These are phyloP conservation scores for Oenanthe oenanthe DNA, from an alignment of 2,113 vertebrate genomes.

Conservation along the genomic window DNA sequence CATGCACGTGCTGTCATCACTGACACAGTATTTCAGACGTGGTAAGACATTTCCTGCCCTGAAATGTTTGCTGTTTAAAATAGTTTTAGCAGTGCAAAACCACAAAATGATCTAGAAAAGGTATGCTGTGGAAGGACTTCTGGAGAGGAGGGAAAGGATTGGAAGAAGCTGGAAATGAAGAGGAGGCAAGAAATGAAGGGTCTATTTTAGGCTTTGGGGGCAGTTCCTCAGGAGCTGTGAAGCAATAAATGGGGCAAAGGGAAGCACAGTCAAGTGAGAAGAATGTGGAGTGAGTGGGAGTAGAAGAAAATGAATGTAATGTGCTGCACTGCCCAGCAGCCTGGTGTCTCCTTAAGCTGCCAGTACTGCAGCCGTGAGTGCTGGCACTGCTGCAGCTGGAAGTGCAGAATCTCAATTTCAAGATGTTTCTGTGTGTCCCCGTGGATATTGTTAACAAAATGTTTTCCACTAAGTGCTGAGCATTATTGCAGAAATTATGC, in stretches of 20 bases:
- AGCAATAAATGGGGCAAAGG: conserved; percentile 65
- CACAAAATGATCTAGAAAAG: not conserved
- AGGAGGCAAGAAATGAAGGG: not conserved
- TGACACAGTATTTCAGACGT: not conserved
- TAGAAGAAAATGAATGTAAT: conserved; percentile 56
- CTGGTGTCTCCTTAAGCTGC: conserved; percentile 5
- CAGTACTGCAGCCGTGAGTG: not conserved
- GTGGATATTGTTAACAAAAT: not conserved
- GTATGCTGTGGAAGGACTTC: not conserved
- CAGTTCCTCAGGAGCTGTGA: not conserved
- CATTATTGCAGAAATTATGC: not conserved
- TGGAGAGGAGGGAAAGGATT: not conserved
- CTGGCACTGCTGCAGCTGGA: not conserved
- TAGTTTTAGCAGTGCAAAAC: not conserved
- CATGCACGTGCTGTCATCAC: fast-evolving
- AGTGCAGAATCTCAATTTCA: not conserved
- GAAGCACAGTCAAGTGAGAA: conserved; percentile 63
- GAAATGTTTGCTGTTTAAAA: not conserved
- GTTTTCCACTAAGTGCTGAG: not conserved
- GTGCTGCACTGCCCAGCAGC: not conserved
- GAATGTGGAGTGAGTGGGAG: conserved; percentile 68
- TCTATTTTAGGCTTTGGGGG: conserved; percentile 59
- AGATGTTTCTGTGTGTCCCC: not conserved
- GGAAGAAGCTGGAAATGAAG: not conserved
- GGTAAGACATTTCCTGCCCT: conserved; percentile 7